A percentile compares a stretch with the other conserved stretches of the same genome.
Conservation (phyloP, 2,888 invertebrate species). For the Bruchidius siliquastri region DNA sequence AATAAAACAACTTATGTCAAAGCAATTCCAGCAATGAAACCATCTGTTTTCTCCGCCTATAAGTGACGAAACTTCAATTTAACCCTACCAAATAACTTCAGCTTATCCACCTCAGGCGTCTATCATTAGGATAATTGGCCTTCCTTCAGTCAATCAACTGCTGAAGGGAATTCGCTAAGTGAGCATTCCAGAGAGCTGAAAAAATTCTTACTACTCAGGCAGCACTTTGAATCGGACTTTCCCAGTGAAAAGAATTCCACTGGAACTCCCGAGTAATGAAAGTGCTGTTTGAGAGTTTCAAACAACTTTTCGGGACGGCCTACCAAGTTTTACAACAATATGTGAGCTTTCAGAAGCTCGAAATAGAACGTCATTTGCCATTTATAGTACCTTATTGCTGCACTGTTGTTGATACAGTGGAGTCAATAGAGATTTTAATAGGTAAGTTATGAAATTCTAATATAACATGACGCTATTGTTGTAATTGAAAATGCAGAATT, state of each 20-base stretch:
- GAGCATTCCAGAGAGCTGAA: not conserved
- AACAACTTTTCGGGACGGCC: not conserved
- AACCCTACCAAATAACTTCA: too few species aligned
- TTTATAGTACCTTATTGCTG: not conserved
- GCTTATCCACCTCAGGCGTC: not conserved
- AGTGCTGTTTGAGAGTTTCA: not conserved
- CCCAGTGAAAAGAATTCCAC: not conserved
- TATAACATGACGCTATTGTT: too few species aligned
- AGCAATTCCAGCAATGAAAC: too few species aligned
- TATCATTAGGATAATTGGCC: not conserved
- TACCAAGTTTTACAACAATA: not conserved
- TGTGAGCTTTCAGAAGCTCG: not conserved
- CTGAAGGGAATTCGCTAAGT: not conserved
- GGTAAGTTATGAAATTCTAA: too few species aligned
- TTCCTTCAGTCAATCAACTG: not conserved
- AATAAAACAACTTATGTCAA: too few species aligned
- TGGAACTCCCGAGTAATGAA: not conserved
- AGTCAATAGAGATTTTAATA: too few species aligned
- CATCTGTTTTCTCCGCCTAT: too few species aligned
- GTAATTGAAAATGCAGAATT: too few species aligned
- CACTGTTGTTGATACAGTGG: too few species aligned
- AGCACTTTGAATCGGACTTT: not conserved
- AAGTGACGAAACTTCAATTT: too few species aligned
- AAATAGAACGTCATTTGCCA: not conserved
- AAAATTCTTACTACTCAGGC: not conserved